Evolutionary conservation across 1,140 invertebrate genomes (phyloP).

Genomic region (Temnothorax nylanderi): DNA sequence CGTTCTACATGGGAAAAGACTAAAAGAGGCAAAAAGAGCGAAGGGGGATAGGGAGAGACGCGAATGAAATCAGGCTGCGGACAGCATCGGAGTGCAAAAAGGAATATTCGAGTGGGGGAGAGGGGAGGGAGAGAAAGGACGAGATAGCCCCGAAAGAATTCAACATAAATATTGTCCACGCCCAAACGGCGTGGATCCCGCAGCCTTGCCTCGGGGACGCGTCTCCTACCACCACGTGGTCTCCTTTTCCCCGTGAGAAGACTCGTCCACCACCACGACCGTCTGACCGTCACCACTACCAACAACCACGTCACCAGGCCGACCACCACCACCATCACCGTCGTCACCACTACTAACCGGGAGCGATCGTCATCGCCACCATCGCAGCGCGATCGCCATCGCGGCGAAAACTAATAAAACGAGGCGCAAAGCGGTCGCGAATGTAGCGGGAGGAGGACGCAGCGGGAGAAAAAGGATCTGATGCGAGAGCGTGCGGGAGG

Average conservation of each 20-base stretch:
- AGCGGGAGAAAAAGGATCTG: slow-evolving; percentile 38
- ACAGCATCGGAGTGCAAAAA: slow-evolving; percentile 32
- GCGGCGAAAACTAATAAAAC: slow-evolving; percentile 71
- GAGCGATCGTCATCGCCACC: slow-evolving; percentile 67
- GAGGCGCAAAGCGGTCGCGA: slow-evolving; percentile 57
- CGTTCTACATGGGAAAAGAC: neutral
- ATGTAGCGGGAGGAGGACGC: slow-evolving; percentile 23
- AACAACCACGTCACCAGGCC: slow-evolving; percentile 33
- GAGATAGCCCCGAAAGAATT: slow-evolving; percentile 59
- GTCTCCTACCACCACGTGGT: slow-evolving; percentile 62
- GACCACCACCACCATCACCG: slow-evolving; percentile 50
- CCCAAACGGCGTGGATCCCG: slow-evolving; percentile 63
- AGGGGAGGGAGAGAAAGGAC: neutral
- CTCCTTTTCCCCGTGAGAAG: slow-evolving; percentile 54
- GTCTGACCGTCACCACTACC: slow-evolving; percentile 59
- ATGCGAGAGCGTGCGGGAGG: neutral
- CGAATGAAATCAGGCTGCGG: slow-evolving; percentile 32
- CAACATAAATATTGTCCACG: slow-evolving; percentile 75
- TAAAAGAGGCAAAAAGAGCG: neutral
- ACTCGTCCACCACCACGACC: slow-evolving; percentile 51
- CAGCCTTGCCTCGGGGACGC: slow-evolving; percentile 59
- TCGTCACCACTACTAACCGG: slow-evolving; percentile 17
- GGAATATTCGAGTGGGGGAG: neutral
- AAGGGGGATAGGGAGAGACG: slow-evolving; percentile 11
- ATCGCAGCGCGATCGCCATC: slow-evolving; percentile 69